A percentile compares a stretch with the other conserved stretches of the same genome.
Conservation (phyloP, 2,113 vertebrate species). For the Siniperca chuatsi region DNA sequence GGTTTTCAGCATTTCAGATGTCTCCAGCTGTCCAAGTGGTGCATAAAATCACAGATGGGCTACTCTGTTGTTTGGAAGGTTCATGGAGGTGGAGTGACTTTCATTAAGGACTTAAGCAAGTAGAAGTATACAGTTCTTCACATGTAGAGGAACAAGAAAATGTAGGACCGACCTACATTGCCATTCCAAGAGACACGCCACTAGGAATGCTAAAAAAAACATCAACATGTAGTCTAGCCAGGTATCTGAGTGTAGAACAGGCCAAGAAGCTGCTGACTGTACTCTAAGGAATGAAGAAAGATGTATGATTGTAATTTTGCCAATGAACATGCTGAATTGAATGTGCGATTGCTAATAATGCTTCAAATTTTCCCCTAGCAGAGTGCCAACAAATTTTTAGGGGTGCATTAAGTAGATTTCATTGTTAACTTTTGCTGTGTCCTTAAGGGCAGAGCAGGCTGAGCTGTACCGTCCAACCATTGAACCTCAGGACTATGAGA, state of each 20-base stretch:
- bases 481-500: constrained; percentile 86
- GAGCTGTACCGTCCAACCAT: constrained; percentile 76
- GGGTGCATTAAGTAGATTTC: not conserved
- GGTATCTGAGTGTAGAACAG: not conserved
- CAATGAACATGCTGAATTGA: not conserved
- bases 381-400: not conserved
- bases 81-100: no score
- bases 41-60: no score
- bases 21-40: no score
- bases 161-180: no score
- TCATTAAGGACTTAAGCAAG: no score
- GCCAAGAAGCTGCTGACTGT: not conserved
- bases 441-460: constrained; percentile 59
- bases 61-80: no score
- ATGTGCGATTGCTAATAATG: not conserved
- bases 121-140: no score
- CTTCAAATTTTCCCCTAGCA: not conserved
- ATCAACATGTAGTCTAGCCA: no score
- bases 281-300: not conserved
- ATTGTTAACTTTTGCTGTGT: not conserved
- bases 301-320: not conserved
- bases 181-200: no score
- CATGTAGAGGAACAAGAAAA: no score
- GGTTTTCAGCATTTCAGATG: no score
- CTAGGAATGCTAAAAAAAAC: no score